Evolutionary conservation across 2,888 invertebrate genomes (phyloP), one percentile per base, ranked within the genome.

Genomic region (Polydrusus pterygomalis): DNA sequence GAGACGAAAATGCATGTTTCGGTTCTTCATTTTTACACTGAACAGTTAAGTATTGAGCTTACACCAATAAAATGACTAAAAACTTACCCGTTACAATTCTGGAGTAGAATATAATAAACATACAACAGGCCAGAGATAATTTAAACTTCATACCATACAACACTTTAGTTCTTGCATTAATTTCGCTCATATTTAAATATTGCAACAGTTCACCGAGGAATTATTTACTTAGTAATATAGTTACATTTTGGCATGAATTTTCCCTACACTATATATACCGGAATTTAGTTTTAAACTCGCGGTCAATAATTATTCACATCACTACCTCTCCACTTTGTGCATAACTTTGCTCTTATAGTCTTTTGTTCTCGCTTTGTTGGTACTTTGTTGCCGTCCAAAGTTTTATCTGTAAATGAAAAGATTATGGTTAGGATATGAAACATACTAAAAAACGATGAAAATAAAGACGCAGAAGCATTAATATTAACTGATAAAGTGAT

Each of bases 171-270:
- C 34, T 70, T 65, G 45, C 64, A 75, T 75, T 75, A 70, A 70
- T 75, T 70, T 65, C 64, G n/a, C 47, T 70, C 74, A 75, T 75
- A 75, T 75, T 74, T 75, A 75, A 65, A 65, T 75, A 58, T 45
- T 64, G 74, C 70, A 75, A 75, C 70, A 70, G 74, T 70, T 75
- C 74, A 65, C 74, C 56, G 49, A 65, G 74, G 74, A 75, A 75
- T 75, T 75, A 75, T 75, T 69, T 74, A 74, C 74, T 74, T 45
- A 69, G 69, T 34, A 64, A 70, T 43, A 54, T 17, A 74, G 74
- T 70, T 74, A 75, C 74, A 75, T 70, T 75, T 75, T 75, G 70
- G 47, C 9, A 58, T 56, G 58, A 65, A 54, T 70, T 71, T 18
- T 43, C 13, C 68, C 67, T 54, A 25, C 43, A 68, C 68, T 34